Base-by-base conservation (phyloP, 2,888 invertebrate genomes). In the Sycophila texana region DNA sequence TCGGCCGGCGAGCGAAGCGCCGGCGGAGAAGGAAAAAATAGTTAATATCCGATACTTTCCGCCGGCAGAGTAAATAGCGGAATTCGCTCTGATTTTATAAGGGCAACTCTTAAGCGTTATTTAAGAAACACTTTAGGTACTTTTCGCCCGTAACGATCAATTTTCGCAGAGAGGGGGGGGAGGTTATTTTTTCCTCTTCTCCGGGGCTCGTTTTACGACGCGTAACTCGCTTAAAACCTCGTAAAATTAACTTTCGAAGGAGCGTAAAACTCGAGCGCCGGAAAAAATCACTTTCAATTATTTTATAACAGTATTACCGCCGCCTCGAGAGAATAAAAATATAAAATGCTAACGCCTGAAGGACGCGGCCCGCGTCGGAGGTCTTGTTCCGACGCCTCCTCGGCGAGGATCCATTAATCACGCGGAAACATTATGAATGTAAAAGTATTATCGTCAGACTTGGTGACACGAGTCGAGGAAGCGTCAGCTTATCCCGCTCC, bases 211-310 rank as follows among this genome's bases (percentile, higher is more conserved):
- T 26, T 74, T 79, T 79, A 79, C 70, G 70, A 58, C 58, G 74
- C 71, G 60, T 75, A 72, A 79, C 66, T 74, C 71, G 60, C 61
- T 75, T 75, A 79, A 72, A 75, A 63, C 75, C 67, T 75, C 71
- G 61, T 79, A 75, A 79, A 79, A 75, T 75, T 71, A 75, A 75
- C 39, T 53, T 79, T 53, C 60, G 39, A 71, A 47, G 61, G 30
- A 60, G n/a, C 58, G 57, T 66, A 22, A 73, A 73, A 61, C 18
- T 72, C 20, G 26, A 58, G 39, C 51, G 55, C n/a, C 22, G 30
- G 58, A 66, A 57, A 22, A 66, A 74, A 79, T 74, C 66, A 55
- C 65, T 60, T 58, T 70, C 63, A 70, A 70, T 79, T 65, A 65
- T 60, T 74, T 70, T 53, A 53, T 61, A 67, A 58, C 20, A 65